phyloP scores from a whole-genome alignment of 2,888 invertebrate species.

The Parnassius glacialis region DNA sequence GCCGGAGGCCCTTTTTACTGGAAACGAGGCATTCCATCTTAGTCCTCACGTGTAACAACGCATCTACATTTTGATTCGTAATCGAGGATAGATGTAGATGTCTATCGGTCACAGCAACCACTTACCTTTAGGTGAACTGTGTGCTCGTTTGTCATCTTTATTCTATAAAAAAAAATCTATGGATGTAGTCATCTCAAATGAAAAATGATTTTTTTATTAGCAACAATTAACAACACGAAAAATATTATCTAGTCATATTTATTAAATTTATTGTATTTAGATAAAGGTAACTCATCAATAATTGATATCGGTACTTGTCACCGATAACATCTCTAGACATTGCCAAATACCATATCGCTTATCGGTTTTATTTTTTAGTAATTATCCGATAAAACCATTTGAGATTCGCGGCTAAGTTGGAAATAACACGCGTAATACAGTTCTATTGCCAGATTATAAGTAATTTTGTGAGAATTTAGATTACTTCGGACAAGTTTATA shows the following conservation, averaged over 20 bases:
- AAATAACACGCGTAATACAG: slow-evolving; percentile 22
- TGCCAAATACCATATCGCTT: slow-evolving; percentile 15
- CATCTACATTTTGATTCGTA: no score
- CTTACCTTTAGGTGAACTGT: no score
- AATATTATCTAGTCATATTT: neutral
- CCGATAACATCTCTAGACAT: slow-evolving; percentile 16
- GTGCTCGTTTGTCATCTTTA: no score
- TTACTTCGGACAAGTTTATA: slow-evolving; percentile 6
- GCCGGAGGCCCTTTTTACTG: no score
- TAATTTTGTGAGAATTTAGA: slow-evolving; percentile 11
- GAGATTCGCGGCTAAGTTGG: slow-evolving; percentile 9
- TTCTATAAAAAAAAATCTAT: no score
- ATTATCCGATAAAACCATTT: slow-evolving; percentile 18
- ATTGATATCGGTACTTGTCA: slow-evolving; percentile 13
- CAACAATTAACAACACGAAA: no score
- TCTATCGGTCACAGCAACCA: no score
- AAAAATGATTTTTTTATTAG: no score
- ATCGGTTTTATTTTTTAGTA: slow-evolving; percentile 17
- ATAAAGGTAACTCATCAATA: slow-evolving; percentile 17
- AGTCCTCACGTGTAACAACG: no score
- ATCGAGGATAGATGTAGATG: no score
- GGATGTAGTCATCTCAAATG: no score
- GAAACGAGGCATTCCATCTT: no score
- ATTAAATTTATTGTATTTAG: slow-evolving; percentile 8
- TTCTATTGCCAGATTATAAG: slow-evolving; percentile 21